These are phyloP conservation scores for Pseudococcus jackbeardsleyi DNA, from an alignment of 2,888 invertebrate species.

Conservation along the genomic window DNA sequence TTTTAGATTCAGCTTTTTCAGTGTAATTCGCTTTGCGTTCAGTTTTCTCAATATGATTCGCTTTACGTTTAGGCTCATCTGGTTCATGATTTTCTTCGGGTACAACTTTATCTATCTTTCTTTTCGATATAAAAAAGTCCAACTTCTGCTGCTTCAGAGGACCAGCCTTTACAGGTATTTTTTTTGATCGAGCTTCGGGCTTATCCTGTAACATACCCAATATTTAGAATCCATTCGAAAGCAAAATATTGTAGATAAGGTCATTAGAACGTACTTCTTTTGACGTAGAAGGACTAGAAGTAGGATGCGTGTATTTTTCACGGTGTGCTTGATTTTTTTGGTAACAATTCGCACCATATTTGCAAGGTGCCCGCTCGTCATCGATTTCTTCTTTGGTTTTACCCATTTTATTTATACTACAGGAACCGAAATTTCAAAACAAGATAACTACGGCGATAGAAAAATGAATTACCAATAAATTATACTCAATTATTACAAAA, in stretches of 20 bases:
- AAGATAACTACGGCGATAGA: background rate
- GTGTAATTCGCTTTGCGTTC: background rate
- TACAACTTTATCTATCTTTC: background rate
- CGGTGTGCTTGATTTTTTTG: constrained; percentile 84
- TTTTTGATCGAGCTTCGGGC: background rate
- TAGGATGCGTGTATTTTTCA: constrained; percentile 82
- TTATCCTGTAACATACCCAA: background rate
- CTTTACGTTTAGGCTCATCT: background rate
- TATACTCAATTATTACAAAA: background rate
- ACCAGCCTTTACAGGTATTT: constrained; percentile 23
- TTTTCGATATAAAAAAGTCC: constrained; percentile 3
- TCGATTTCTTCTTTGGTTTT: constrained; percentile 13
- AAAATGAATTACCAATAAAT: background rate
- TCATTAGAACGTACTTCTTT: constrained; percentile 67
- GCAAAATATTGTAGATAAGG: background rate
- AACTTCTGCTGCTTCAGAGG: constrained; percentile 37
- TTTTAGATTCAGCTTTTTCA: background rate
- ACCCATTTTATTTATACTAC: background rate
- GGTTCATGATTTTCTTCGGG: background rate
- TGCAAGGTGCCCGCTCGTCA: constrained; percentile 76
- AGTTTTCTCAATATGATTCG: background rate
- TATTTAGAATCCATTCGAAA: background rate
- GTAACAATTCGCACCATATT: constrained; percentile 85
- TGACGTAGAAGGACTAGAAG: constrained; percentile 69
- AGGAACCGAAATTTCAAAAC: background rate